Percentiles rank a stretch among this genome's conserved stretches.
Conservation (phyloP, 1,140 invertebrate species). For the Triops longicaudatus region DNA sequence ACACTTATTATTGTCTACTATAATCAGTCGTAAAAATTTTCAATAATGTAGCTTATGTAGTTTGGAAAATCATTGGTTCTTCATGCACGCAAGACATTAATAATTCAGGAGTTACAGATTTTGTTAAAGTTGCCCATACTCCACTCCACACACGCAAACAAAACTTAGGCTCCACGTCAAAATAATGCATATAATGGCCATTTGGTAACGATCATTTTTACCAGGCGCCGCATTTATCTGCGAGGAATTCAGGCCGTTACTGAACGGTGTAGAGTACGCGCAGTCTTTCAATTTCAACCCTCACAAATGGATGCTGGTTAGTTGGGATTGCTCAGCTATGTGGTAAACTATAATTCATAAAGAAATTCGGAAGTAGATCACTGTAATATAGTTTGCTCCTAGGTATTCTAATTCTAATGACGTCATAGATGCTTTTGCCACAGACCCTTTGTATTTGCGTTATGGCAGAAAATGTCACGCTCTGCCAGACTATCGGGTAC, state of each 20-base stretch:
- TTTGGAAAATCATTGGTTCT: no score
- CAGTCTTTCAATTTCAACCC: conserved; percentile 94
- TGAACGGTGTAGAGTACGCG: conserved; percentile 79
- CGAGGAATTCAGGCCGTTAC: conserved; percentile 78
- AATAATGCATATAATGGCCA: no score
- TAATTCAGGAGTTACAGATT: no score
- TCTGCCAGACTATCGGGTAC: conserved; percentile 80
- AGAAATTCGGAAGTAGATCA: background rate
- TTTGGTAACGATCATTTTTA: conserved; percentile 28
- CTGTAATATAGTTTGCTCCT: conserved; percentile 29
- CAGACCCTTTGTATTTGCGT: conserved; percentile 89
- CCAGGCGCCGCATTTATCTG: conserved; percentile 83
- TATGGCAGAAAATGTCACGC: conserved; percentile 73
- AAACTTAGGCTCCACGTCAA: no score
- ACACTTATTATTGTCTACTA: no score
- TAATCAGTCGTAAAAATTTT: no score
- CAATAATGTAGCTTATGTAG: no score
- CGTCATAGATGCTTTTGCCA: conserved; percentile 89
- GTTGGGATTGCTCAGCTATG: conserved; percentile 90
- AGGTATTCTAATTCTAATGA: conserved; percentile 83
- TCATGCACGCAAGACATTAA: no score
- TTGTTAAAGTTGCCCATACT: no score
- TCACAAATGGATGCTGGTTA: conserved; percentile 92
- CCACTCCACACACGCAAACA: no score
- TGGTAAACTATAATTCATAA: conserved; percentile 50